Conservation (phyloP, 2,888 invertebrate species). For the Caenorhabditis angaria region DNA sequence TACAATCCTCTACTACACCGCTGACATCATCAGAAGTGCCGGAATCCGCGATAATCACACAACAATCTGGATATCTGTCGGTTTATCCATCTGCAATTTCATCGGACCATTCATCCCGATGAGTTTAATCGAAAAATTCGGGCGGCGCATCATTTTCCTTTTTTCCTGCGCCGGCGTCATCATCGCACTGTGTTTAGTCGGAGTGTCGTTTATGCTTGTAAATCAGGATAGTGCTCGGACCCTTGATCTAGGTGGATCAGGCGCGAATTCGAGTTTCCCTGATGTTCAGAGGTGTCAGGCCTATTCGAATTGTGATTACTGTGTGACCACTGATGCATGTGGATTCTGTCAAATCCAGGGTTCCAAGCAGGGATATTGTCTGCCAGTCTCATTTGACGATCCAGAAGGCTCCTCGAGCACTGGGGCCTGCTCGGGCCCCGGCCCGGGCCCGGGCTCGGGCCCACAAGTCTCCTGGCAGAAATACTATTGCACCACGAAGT, state of each 20-base stretch:
- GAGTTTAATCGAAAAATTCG: slow-evolving; percentile 60
- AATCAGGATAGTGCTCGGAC: slow-evolving; percentile 30
- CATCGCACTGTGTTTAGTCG: slow-evolving; percentile 59
- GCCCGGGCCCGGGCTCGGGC: background rate
- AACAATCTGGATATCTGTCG: slow-evolving; percentile 62
- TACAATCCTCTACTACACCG: slow-evolving; percentile 75
- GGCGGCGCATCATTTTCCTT: slow-evolving; percentile 62
- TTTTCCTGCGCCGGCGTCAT: slow-evolving; percentile 60
- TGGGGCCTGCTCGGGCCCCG: slow-evolving; percentile 17
- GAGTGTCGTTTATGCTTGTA: slow-evolving; percentile 56
- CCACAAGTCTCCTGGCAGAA: slow-evolving; percentile 35
- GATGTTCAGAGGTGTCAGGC: too few species aligned
- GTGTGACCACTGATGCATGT: slow-evolving; percentile 73
- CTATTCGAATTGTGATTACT: slow-evolving; percentile 73
- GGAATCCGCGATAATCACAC: slow-evolving; percentile 62
- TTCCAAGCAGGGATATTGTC: slow-evolving; percentile 33
- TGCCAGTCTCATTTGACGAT: slow-evolving; percentile 16
- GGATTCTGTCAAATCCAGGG: slow-evolving; percentile 70
- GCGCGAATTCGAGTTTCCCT: too few species aligned
- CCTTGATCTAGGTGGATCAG: too few species aligned
- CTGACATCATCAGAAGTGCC: slow-evolving; percentile 61
- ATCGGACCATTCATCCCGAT: slow-evolving; percentile 70
- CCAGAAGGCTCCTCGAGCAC: slow-evolving; percentile 29
- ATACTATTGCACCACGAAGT: slow-evolving; percentile 63
- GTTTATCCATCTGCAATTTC: slow-evolving; percentile 51